Percentiles rank a stretch among this genome's conserved stretches.
Conservation (phyloP, 2,113 vertebrate genomes). For the Crotalus tigris region DNA sequence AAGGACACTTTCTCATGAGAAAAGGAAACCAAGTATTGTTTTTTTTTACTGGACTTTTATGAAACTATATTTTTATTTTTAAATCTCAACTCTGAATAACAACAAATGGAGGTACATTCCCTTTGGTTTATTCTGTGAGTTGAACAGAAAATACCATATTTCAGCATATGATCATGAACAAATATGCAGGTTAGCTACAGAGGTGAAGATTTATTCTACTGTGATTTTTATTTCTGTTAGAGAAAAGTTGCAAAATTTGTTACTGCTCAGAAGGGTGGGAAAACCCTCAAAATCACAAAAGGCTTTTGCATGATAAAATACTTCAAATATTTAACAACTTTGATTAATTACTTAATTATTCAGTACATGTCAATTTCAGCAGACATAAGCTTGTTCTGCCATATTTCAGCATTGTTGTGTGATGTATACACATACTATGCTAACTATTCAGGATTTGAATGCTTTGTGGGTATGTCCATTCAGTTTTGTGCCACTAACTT, state of each 20-base stretch:
- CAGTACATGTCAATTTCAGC: not conserved
- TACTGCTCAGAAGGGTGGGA: not conserved
- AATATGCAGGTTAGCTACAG: slow-evolving; percentile 16
- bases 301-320: not conserved
- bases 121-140: not conserved
- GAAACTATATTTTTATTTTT: slow-evolving; percentile 21
- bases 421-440: not conserved
- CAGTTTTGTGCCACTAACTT: not conserved
- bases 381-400: not conserved
- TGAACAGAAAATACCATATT: not conserved
- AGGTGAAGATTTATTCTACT: slow-evolving; percentile 19
- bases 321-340: not conserved
- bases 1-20: slow-evolving; percentile 26
- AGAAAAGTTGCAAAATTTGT: slow-evolving; percentile 7
- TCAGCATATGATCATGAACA: not conserved
- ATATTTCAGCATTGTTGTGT: not conserved
- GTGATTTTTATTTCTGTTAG: slow-evolving; percentile 8
- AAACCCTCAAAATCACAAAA: not conserved
- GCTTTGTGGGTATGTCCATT: not conserved
- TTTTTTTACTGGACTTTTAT: not conserved
- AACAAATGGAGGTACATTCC: slow-evolving; percentile 14
- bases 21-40: not conserved
- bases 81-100: not conserved
- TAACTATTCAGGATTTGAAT: not conserved
- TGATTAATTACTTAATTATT: not conserved